Evolutionary conservation across 2,888 invertebrate genomes (phyloP).

Genomic region (Fragum whitleyi): DNA sequence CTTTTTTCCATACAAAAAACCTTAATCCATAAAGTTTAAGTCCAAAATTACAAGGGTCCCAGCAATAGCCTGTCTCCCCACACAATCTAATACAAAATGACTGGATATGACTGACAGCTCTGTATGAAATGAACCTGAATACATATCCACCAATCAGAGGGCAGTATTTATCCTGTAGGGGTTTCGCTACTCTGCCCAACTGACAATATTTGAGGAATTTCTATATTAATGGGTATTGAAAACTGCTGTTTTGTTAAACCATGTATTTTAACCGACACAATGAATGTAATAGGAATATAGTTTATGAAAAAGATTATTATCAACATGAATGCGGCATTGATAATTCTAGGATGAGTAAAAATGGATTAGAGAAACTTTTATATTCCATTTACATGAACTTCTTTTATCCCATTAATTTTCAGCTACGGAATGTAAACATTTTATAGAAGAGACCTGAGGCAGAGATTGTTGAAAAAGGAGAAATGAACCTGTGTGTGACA

Average conservation of each 20-base stretch:
- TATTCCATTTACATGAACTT: no score
- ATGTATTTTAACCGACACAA: constrained; percentile 18
- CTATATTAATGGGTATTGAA: constrained; percentile 19
- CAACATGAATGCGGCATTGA: not conserved
- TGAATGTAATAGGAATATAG: constrained; percentile 3
- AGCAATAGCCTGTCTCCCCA: not conserved
- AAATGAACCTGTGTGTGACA: no score
- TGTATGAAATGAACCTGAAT: constrained; percentile 52
- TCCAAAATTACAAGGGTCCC: not conserved
- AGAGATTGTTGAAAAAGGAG: no score
- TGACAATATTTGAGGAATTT: constrained; percentile 23
- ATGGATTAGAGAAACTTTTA: no score
- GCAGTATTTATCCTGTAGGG: constrained; percentile 20
- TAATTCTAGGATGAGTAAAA: no score
- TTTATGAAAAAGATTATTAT: not conserved
- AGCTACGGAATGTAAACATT: no score
- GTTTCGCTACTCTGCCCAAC: constrained; percentile 1
- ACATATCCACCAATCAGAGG: constrained; percentile 50
- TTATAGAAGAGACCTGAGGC: no score
- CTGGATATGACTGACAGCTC: constrained; percentile 53
- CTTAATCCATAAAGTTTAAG: not conserved
- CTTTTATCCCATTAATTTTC: no score
- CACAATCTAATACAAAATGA: constrained; percentile 23
- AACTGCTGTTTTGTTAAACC: constrained; percentile 26
- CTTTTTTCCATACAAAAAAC: not conserved